phyloP scores from a whole-genome alignment of 37 sponge, comb jelly and placozoan genomes.

The Chondrosia reniformis region DNA sequence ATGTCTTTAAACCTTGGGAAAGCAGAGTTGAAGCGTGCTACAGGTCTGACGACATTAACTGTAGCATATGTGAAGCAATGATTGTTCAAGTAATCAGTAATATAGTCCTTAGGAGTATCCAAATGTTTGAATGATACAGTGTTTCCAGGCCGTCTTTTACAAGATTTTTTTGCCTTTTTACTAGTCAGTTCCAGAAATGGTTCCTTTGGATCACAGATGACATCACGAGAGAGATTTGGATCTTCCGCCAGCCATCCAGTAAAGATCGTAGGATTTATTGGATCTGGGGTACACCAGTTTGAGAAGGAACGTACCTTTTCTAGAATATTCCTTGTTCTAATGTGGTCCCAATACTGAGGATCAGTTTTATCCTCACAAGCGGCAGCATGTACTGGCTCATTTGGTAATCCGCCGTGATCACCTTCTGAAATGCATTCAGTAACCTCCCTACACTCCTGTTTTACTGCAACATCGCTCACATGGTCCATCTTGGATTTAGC shows the following conservation, averaged over 20 bases:
- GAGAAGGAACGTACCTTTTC: too few relatives aligned
- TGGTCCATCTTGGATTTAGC: too few relatives aligned
- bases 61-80: conserved; percentile 22
- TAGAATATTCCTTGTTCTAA: too few relatives aligned
- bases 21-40: background rate
- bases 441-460: too few relatives aligned
- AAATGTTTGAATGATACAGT: background rate
- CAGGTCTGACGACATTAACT: background rate
- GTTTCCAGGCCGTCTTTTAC: background rate
- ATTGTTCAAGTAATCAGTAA: conserved; percentile 5
- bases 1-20: too few relatives aligned
- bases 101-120: background rate
- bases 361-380: too few relatives aligned
- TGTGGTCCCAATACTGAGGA: too few relatives aligned
- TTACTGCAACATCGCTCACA: too few relatives aligned
- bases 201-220: background rate
- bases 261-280: background rate
- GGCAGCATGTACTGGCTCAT: too few relatives aligned
- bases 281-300: too few relatives aligned
- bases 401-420: too few relatives aligned
- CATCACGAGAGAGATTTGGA: background rate
- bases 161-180: background rate
- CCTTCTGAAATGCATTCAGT: too few relatives aligned
- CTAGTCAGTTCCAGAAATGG: background rate
- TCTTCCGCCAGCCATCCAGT: conserved; percentile 12